A percentile compares a stretch with the other conserved stretches of the same genome.
phyloP scores from a whole-genome alignment of 1,140 invertebrate genomes.

The Drosophila yakuba region DNA sequence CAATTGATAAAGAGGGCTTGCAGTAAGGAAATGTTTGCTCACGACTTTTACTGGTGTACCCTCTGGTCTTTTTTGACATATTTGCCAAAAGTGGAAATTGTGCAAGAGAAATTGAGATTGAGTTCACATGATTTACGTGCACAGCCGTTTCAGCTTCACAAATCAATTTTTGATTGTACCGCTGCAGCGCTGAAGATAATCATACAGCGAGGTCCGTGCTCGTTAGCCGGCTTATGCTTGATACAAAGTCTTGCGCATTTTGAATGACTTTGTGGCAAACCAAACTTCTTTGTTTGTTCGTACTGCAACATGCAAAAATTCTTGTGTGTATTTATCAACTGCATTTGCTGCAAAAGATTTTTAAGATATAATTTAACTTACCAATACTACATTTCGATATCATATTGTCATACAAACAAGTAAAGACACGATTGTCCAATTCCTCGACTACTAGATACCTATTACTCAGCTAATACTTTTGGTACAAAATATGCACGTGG shows the following conservation, averaged over 20 bases:
- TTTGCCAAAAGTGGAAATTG: constrained; percentile 80
- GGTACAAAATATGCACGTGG: no score
- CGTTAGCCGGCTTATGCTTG: constrained; percentile 13
- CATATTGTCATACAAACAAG: constrained; percentile 8
- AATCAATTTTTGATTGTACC: constrained; percentile 48
- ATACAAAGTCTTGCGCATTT: background rate
- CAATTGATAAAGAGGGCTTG: constrained; percentile 22
- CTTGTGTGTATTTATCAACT: no score
- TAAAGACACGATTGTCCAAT: background rate
- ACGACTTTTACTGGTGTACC: constrained; percentile 59
- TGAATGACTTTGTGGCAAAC: no score
- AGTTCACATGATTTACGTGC: constrained; percentile 82
- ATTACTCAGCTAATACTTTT: no score
- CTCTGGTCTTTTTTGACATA: constrained; percentile 69
- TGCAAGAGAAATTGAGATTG: constrained; percentile 78
- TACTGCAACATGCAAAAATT: no score
- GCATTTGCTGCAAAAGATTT: no score
- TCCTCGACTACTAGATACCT: no score
- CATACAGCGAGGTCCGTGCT: constrained; percentile 24
- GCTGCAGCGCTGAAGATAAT: constrained; percentile 64
- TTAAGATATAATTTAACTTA: background rate
- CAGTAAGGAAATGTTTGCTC: constrained; percentile 70
- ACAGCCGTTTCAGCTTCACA: constrained; percentile 32
- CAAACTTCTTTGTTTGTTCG: no score
- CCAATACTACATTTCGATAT: background rate